Base-by-base conservation (phyloP, 2,113 vertebrate species). In the Anguilla japonica region DNA sequence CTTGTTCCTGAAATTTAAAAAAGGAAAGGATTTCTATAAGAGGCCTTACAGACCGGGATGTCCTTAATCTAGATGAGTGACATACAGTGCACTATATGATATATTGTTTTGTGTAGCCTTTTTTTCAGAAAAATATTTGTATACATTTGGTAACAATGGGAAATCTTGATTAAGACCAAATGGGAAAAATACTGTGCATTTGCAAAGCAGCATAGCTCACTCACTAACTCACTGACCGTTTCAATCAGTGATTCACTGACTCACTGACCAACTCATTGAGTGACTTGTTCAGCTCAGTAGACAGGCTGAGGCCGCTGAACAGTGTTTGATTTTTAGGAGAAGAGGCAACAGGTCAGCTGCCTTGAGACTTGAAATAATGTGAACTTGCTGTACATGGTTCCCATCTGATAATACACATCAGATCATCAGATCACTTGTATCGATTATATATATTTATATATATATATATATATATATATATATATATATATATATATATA, bases 1-100 rank as follows among this genome's bases (percentile, higher is more conserved):
- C 95, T 97, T 84, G 95, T 96, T 89, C 95, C 98, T 99, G 92
- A 0, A 40, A 84, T 57, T 75, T 22, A 80, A 43, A 15, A 26
- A 34, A 71, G 56, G 7, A 15, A 34, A 50, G 18, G 75, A 57
- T 34, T 84, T 13, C 13, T 78, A 56, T 29, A 2, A 82, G 41
- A 3, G 9, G 2, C 22, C 18, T 7, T 53, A n/a, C 1, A 53
- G 26, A 29, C 26, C 34, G 71, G 13, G 43, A 9, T 53, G 39
- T 39, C 79, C 29, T 18, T 40, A 40, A 80, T 20, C 22, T 5
- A 67, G 2, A 41, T 41, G 22, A 41, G 15, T 20, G 41, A 41
- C 15, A 81, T 41, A 29, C 46, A 56, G 81, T 26, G 29, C 22
- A 26, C 80, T 43, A 20, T 26, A 41, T 18, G 16, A 43, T 81